A percentile compares a stretch with the other conserved stretches of the same genome.
Evolutionary conservation across 2,888 invertebrate species (phyloP).

Genomic region (Oscheius myriophilus): DNA sequence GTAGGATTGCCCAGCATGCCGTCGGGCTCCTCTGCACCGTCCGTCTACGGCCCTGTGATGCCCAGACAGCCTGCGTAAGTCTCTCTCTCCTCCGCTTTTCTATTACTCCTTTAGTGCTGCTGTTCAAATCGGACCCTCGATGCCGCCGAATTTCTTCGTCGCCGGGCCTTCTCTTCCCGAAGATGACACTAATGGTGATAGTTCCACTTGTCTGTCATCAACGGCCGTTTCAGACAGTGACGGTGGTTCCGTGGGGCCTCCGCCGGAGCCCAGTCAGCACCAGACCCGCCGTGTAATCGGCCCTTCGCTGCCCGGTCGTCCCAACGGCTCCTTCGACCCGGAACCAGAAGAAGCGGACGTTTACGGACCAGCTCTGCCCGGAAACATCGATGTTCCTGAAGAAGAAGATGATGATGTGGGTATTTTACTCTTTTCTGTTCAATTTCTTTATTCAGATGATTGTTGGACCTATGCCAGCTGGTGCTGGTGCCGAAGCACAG

Average conservation of each 20-base stretch:
- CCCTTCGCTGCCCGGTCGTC: neutral
- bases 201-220: neutral
- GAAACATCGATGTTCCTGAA: conserved; percentile 3
- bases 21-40: neutral
- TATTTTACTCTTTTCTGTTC: neutral
- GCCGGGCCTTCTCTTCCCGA: conserved; percentile 27
- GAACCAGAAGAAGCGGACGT: conserved; percentile 21
- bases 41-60: neutral
- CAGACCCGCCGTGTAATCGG: neutral
- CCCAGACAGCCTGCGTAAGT: neutral
- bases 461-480: conserved; percentile 16
- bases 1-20: neutral
- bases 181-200: conserved; percentile 8
- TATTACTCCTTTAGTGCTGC: neutral
- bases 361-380: conserved; percentile 24
- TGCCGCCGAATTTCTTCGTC: conserved; percentile 11
- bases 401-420: conserved; percentile 28
- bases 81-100: neutral
- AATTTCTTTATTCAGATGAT: neutral
- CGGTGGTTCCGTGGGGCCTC: conserved; percentile 13
- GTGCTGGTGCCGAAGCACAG: neutral
- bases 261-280: conserved; percentile 3
- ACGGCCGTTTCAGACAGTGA: neutral
- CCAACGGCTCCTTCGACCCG: neutral
- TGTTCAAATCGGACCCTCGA: conserved; percentile 17